Base-by-base conservation (phyloP, 2,797 vertebrate species). In the Sebastes oblongus region DNA sequence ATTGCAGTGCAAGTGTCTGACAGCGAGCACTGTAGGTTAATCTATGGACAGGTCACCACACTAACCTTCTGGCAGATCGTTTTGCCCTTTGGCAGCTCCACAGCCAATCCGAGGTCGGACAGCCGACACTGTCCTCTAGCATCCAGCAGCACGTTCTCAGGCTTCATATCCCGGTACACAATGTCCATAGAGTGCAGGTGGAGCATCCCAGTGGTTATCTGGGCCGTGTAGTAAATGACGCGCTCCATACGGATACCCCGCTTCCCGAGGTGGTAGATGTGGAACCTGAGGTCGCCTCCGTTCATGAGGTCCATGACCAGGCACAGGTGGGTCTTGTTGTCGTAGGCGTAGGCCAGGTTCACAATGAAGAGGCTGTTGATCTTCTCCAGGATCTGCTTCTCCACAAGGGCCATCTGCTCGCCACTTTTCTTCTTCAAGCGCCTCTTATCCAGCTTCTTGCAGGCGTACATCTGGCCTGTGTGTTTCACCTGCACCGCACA, bases 251-350 rank as follows among this genome's bases (percentile, higher is more conserved):
- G 91, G 71, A 99, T 92, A 5, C 98, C 98, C 58, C 95, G 95
- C 42, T 93, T 80, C 24, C 97, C 98, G 0, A 97, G 93, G 3
- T 96, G 94, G 69, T 99, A 99, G 93, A 98, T 98, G 82, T 99
- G 98, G 86, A 96, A 98, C 86, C 91, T 96, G 80, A 99, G 96
- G 93, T 98, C 98, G 16, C 98, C 98, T 39, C 97, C 97, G 8
- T 96, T 98, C 98, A 98, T 98, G 82, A 99, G 95, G 91, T 95
- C 97, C 96, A 98, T 98, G 88, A 97, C 96, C 90, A 99, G 96
- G 93, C 98, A 99, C 90, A 98, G 94, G 79, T 98, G 97, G 73
- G 84, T 94, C 91, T 95, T 97, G 95, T 75, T 97, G 83, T 98
- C 96, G 7, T 93, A 99, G 16, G 97, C 96, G 0, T 98, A 99